These are phyloP conservation scores for Leptinotarsa rubiginosa DNA, from an alignment of 2,888 invertebrate genomes.

Conservation along the genomic window DNA sequence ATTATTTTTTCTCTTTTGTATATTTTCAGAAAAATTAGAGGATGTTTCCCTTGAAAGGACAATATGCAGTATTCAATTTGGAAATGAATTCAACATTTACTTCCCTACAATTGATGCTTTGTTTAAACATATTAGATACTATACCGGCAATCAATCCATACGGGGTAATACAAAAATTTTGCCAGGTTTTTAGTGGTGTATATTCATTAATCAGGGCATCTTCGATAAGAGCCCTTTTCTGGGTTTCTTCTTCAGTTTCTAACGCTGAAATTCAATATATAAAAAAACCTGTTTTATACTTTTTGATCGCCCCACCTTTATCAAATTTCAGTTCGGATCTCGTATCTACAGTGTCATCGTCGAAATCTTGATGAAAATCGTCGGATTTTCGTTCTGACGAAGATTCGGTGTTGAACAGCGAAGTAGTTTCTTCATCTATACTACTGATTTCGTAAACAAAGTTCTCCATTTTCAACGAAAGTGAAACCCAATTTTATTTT, in stretches of 20 bases:
- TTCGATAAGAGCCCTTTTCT: conserved; percentile 73
- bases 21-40: too few species aligned
- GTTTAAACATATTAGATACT: background rate
- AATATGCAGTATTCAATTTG: too few species aligned
- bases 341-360: conserved; percentile 62
- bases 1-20: too few species aligned
- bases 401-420: conserved; percentile 53
- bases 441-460: conserved; percentile 56
- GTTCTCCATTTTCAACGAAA: conserved; percentile 54
- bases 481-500: conserved; percentile 1
- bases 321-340: conserved; percentile 76
- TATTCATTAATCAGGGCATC: conserved; percentile 68
- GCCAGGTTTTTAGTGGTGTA: conserved; percentile 70
- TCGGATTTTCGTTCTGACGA: conserved; percentile 51
- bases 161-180: conserved; percentile 73
- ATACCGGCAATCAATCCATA: conserved; percentile 78
- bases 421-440: conserved; percentile 57
- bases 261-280: conserved; percentile 65
- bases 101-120: too few species aligned
- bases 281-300: background rate
- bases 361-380: conserved; percentile 43
- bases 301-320: conserved; percentile 68
- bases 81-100: too few species aligned
- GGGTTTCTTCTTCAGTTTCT: conserved; percentile 72
- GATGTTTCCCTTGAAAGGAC: too few species aligned